A percentile compares a stretch with the other conserved stretches of the same genome.
These are phyloP conservation scores for Datnioides undecimradiatus DNA, from an alignment of 2,113 vertebrate genomes.

Conservation along the genomic window DNA sequence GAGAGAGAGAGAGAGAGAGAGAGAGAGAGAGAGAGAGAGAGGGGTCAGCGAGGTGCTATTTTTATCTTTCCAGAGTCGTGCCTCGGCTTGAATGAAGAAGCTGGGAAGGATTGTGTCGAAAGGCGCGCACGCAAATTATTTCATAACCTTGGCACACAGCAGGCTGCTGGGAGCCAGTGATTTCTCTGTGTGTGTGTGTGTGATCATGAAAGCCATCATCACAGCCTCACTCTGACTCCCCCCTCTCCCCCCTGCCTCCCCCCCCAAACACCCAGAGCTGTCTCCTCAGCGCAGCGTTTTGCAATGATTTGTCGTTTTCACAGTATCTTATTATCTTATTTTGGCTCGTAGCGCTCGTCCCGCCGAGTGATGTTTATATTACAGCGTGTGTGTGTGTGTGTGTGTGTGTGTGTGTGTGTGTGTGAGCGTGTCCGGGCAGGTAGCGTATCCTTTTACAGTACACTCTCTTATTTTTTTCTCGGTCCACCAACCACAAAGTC, in stretches of 20 bases:
- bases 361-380: constrained; percentile 25
- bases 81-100: constrained; percentile 57
- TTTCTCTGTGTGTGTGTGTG: constrained; percentile 24
- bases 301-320: constrained; percentile 3
- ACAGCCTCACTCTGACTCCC: constrained; percentile 19
- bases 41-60: constrained; percentile 61
- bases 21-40: no score
- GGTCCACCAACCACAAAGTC: constrained; percentile 18
- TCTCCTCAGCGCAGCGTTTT: constrained; percentile 18
- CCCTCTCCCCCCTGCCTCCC: no score
- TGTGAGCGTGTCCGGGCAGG: constrained; percentile 19
- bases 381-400: constrained; percentile 12
- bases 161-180: constrained; percentile 34
- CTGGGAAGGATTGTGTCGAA: constrained; percentile 43
- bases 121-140: constrained; percentile 47
- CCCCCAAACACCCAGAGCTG: background rate
- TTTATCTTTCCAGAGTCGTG: constrained; percentile 58
- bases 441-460: constrained; percentile 34
- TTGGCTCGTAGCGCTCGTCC: background rate
- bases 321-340: background rate
- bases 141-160: constrained; percentile 51
- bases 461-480: background rate
- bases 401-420: constrained; percentile 12
- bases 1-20: background rate
- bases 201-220: constrained; percentile 16